Conservation (phyloP, 2,797 vertebrate genomes). For the Pseudochirops corinnae region DNA sequence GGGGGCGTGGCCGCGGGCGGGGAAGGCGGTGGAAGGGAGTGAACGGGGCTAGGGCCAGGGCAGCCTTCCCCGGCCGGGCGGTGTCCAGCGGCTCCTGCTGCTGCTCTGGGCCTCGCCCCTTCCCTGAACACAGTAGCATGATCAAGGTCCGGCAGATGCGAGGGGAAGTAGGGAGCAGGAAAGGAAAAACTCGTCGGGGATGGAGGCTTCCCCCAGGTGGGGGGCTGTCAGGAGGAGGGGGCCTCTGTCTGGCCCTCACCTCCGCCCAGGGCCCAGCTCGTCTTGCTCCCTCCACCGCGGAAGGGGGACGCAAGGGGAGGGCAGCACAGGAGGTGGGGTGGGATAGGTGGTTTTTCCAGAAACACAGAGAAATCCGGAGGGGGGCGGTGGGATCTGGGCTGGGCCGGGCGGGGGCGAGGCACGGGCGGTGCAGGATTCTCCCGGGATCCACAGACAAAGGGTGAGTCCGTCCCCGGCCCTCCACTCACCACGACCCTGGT, state of each 20-base stretch:
- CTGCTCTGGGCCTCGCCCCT: background rate
- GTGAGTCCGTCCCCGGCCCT: background rate
- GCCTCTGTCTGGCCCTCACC: background rate
- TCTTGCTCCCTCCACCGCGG: background rate
- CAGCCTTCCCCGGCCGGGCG: background rate
- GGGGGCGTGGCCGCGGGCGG: background rate
- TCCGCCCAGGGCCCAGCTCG: background rate
- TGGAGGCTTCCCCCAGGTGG: background rate
- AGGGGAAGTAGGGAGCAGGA: background rate
- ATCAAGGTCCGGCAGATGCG: background rate
- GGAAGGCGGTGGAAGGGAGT: constrained; percentile 3
- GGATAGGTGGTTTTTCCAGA: background rate
- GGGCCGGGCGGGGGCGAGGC: background rate
- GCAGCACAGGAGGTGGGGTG: background rate
- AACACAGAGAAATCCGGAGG: constrained; percentile 52
- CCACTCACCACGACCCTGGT: background rate
- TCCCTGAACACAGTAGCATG: background rate
- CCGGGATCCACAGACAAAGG: background rate
- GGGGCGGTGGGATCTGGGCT: background rate
- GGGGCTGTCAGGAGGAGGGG: background rate
- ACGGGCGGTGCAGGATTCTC: background rate
- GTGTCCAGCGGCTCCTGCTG: background rate
- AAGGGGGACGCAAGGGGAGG: background rate
- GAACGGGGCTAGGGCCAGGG: constrained; percentile 28
- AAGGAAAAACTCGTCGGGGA: background rate